A percentile compares a stretch with the other conserved stretches of the same genome.
These are phyloP conservation scores for Lamproptera curius DNA, from an alignment of 2,888 invertebrate species.

Conservation along the genomic window DNA sequence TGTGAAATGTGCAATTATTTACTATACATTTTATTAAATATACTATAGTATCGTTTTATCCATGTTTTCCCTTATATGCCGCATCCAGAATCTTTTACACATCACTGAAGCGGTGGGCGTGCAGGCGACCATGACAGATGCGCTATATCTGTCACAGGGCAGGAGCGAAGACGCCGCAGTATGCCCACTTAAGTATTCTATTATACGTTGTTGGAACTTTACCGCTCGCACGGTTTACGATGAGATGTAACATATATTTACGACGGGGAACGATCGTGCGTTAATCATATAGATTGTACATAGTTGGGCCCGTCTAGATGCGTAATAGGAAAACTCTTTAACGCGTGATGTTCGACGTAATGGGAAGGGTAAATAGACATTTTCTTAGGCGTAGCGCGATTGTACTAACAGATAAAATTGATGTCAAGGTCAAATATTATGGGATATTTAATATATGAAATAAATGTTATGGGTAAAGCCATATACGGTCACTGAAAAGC, in stretches of 20 bases:
- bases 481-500: too few relatives aligned
- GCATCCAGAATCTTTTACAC: slow-evolving; percentile 18
- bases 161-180: slow-evolving; percentile 23
- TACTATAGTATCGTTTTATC: neutral
- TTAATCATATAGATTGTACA: slow-evolving; percentile 16
- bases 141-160: slow-evolving; percentile 38
- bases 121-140: slow-evolving; percentile 42
- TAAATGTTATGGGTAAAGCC: too few relatives aligned
- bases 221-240: slow-evolving; percentile 20
- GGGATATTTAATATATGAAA: too few relatives aligned
- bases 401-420: too few relatives aligned
- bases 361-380: neutral
- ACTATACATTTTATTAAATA: neutral
- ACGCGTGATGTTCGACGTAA: neutral
- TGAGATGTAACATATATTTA: slow-evolving; percentile 18
- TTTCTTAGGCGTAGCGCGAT: too few relatives aligned
- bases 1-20: neutral
- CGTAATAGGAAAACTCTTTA: neutral
- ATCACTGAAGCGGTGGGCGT: slow-evolving; percentile 28
- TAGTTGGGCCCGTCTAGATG: neutral
- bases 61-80: slow-evolving; percentile 1
- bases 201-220: slow-evolving; percentile 22
- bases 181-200: slow-evolving; percentile 27
- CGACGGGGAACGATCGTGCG: slow-evolving; percentile 16
- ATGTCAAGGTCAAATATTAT: too few relatives aligned